Evolutionary conservation across 2,113 vertebrate species (phyloP), one percentile per base, ranked within the genome.

Genomic region (Salminus brasiliensis): DNA sequence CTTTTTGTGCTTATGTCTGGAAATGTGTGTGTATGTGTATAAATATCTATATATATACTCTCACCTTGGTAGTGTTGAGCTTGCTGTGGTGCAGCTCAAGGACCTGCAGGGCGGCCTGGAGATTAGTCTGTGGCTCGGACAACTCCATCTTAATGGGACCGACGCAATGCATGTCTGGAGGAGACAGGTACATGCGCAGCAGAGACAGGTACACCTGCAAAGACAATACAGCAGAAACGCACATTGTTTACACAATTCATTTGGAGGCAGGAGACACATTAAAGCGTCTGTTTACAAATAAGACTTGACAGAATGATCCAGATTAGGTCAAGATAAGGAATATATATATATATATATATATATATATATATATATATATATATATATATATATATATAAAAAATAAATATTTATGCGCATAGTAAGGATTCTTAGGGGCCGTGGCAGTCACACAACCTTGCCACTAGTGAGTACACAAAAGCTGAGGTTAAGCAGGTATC

Each of bases 101-200:
- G 72, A 99, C 96, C 62, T 95, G 94, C 81, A 99, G 88, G 63
- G 97, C 97, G 0, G 96, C 97, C 87, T 95, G 95, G 70, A 98
- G 94, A 85, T 99, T 98, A 81, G 97, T 93, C 80, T 96, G 94
- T 45, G 96, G 97, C 88, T 97, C 96, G 25, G 92, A 88, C 59
- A 97, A 87, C 88, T 98, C 95, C 93, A 99, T 95, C 84, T 96
- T 97, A 86, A 99, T 96, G 16, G 97, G 96, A 62, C 98, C 97
- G 81, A 99, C 88, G 88, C 96, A 98, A 87, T 97, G 96, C 68
- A 94, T 94, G 2, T 96, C 98, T 60, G 98, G 97, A 7, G 98
- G 97, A 0, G 97, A 98, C 76, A 99, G 95, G 88, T 99, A 99
- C 96, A 99, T 99, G 45, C 96, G 93, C 80, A 99, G 94, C 87